Evolutionary conservation across 64 coral and sea anemone genomes (phyloP), one percentile per base, ranked within the genome.

Genomic region (Stichodactyla helianthus): DNA sequence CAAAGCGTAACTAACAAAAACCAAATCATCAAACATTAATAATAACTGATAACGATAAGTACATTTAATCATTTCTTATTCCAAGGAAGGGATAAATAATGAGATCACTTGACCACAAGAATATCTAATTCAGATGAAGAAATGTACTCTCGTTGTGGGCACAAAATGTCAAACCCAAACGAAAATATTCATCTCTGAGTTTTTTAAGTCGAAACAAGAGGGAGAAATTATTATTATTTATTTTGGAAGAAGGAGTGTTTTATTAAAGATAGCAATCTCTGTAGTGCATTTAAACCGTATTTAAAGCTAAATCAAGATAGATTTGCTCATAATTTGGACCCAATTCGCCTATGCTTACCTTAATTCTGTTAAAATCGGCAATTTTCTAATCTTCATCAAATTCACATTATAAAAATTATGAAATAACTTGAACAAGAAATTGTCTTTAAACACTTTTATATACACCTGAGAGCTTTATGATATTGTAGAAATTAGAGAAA

Each of bases 61-160:
- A 65, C 77, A 79, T 50, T 52, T 79, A 16, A 79, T 79, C 77
- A 79, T 51, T 51, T 15, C 15, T 79, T 79, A 79, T 79, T 31
- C 77, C 77, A n/a, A 79, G 77, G 77, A 79, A 79, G 31, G 28
- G 10, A 31, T 79, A 50, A 79, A 79, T 79, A 79, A 79, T 79
- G 15, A n/a, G 77, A 79, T 79, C 77, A 50, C 10, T 10, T 0
- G 28, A 79, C 77, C 77, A 25, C 77, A 65, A 65, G 18, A 0
- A 65, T 65, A 65, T n/a, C 62, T 65, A 18, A 65, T 65, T 65
- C 19, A 65, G 12, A n/a, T n/a, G 19, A 22, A 6, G 6, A n/a
- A 65, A n/a, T n/a, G 5, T 6, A n/a, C 1, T n/a, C 62, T 65
- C 22, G 18, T 65, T 6, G 20, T 20, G 18, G 20, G 60, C 17